Evolutionary conservation across 2,888 invertebrate genomes (phyloP), one percentile per base, ranked within the genome.

Genomic region (Prosapia bicincta): DNA sequence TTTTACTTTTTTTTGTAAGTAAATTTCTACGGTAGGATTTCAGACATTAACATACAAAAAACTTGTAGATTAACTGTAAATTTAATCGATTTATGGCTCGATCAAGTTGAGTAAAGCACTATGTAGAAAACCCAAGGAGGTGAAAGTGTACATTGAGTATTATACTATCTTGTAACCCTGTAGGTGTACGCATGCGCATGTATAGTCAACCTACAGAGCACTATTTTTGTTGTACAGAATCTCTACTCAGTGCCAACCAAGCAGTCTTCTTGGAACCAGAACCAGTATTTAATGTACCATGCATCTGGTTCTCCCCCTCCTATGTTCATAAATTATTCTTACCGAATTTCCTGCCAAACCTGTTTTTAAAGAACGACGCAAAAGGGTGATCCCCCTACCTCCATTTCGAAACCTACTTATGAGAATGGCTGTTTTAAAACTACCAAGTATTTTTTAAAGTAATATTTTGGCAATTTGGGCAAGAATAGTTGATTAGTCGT

Each of bases 281-380:
- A 54, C 54, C 54, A 20, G 54, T 54, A 54, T 54, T 54, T 54
- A 54, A 54, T 54, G 54, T 54, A 10, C 54, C 54, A 13, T 54
- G 54, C 54, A 54, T 54, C 54, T 83, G 82, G 83, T 83, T 83
- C 83, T 82, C 84, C 26, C 83, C 83, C 83, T 80, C 81, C 80
- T 80, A 76, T 67, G 38, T 43, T 69, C 3, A 54, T 54, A 54
- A 13, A 69, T 69, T 43, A 38, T n/a, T 70, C 43, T 70, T 38
- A 43, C 70, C 70, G 70, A 32, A 43, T 38, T 70, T 43, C 70
- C 38, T 70, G 38, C 38, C 38, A 70, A 70, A 70, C 54, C 54
- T 54, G 54, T 54, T 54, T 54, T 54, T 54, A 15, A 54, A 54
- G 20, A 54, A 54, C 54, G 54, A 54, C 54, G 54, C 54, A 54